Conservation (phyloP, 1,140 invertebrate genomes). For the Papilio xuthus region DNA sequence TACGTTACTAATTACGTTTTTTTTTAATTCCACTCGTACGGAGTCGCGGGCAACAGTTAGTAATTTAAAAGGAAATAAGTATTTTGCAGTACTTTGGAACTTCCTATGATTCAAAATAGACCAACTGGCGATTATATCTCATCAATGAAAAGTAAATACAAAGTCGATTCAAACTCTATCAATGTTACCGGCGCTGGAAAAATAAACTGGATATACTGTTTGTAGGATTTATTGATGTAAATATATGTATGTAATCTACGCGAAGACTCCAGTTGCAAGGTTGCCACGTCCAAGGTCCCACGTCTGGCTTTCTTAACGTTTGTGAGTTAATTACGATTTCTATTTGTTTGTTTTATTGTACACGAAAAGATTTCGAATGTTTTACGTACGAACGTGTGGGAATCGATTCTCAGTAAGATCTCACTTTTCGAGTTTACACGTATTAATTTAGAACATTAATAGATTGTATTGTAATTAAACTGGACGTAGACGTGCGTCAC, state of each 20-base stretch:
- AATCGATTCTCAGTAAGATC: neutral
- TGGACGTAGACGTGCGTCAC: neutral
- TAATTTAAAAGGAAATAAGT: neutral
- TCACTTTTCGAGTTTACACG: neutral
- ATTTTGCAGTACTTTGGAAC: neutral
- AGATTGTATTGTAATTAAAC: neutral
- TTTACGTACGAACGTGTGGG: neutral
- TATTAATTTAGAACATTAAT: too few relatives aligned
- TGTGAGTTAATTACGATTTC: slow-evolving; percentile 32
- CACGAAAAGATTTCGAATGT: neutral
- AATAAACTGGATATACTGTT: slow-evolving; percentile 62
- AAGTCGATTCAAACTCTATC: slow-evolving; percentile 55
- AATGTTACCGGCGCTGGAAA: slow-evolving; percentile 61
- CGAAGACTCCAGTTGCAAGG: slow-evolving; percentile 48
- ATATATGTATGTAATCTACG: slow-evolving; percentile 58
- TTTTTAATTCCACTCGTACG: too few relatives aligned
- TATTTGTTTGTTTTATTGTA: slow-evolving; percentile 35
- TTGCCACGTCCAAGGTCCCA: slow-evolving; percentile 50
- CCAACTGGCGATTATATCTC: slow-evolving; percentile 50
- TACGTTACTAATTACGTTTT: too few relatives aligned
- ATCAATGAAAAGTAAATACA: slow-evolving; percentile 53
- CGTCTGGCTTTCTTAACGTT: slow-evolving; percentile 34
- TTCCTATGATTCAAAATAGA: slow-evolving; percentile 38
- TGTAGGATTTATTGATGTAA: slow-evolving; percentile 66
- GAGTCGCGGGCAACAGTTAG: too few relatives aligned